Evolutionary conservation across 2,113 vertebrate species (phyloP).

Genomic region (Perca flavescens): DNA sequence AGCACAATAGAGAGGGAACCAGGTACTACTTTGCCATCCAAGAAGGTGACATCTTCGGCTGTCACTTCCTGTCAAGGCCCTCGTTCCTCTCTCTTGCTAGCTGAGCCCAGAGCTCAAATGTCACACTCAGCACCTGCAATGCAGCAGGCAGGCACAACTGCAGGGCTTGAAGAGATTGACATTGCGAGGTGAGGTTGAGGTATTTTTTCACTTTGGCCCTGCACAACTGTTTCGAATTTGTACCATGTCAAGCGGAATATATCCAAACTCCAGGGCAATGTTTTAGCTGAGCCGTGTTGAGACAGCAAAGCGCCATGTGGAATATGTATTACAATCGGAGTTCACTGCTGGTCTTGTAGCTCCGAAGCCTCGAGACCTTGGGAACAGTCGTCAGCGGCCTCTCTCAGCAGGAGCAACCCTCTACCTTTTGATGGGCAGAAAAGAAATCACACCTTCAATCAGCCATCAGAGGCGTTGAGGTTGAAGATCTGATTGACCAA

Average conservation of each 20-base stretch:
- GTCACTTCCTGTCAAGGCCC: slow-evolving; percentile 62
- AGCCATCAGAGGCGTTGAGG: slow-evolving; percentile 74
- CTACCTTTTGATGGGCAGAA: slow-evolving; percentile 73
- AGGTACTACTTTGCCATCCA: slow-evolving; percentile 42
- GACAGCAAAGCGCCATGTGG: slow-evolving; percentile 33
- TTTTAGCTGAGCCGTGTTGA: slow-evolving; percentile 50
- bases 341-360: slow-evolving; percentile 48
- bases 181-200: slow-evolving; percentile 47
- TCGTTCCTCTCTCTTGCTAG: slow-evolving; percentile 54
- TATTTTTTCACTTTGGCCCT: slow-evolving; percentile 33
- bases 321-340: slow-evolving; percentile 34
- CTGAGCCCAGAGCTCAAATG: slow-evolving; percentile 67
- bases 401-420: slow-evolving; percentile 67
- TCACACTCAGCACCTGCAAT: slow-evolving; percentile 82
- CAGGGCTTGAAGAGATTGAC: slow-evolving; percentile 52
- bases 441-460: slow-evolving; percentile 83
- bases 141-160: slow-evolving; percentile 72
- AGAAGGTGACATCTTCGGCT: slow-evolving; percentile 51
- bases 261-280: slow-evolving; percentile 26
- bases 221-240: slow-evolving; percentile 31
- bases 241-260: slow-evolving; percentile 36
- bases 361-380: slow-evolving; percentile 51
- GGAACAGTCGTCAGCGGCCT: slow-evolving; percentile 47
- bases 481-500: slow-evolving; percentile 83
- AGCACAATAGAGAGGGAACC: slow-evolving; percentile 18